These are phyloP conservation scores for Kuschelorhynchus macadamiae DNA, from an alignment of 2,888 invertebrate genomes.

Conservation along the genomic window DNA sequence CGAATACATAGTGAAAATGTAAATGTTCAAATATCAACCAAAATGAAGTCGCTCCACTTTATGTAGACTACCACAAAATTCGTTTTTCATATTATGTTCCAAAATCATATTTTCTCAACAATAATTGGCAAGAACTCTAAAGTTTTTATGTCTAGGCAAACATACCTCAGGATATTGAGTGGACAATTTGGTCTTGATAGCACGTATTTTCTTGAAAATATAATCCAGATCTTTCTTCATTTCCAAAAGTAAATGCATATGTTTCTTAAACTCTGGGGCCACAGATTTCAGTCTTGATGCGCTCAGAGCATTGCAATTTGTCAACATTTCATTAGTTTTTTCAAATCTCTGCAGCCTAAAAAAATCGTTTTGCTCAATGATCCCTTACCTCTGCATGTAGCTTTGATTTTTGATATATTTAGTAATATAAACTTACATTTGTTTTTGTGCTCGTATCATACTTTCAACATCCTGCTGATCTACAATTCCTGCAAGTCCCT, in stretches of 20 bases:
- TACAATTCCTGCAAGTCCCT: conserved; percentile 91
- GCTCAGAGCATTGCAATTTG: conserved; percentile 96
- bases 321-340: conserved; percentile 99
- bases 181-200: conserved; percentile 83
- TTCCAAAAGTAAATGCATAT: conserved; percentile 87
- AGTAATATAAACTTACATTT: too few species aligned
- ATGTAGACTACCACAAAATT: too few species aligned
- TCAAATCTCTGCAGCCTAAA: conserved; percentile 94
- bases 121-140: too few species aligned
- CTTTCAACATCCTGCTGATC: conserved; percentile 92
- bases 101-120: too few species aligned
- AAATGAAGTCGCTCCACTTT: too few species aligned
- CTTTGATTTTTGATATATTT: too few species aligned
- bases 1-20: too few species aligned
- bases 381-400: too few species aligned
- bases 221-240: conserved; percentile 96
- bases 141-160: too few species aligned
- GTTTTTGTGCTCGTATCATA: conserved; percentile 92
- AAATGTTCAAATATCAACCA: too few species aligned
- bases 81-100: too few species aligned
- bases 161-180: conserved; percentile 70
- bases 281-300: conserved; percentile 89
- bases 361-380: conserved; percentile 1
- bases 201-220: conserved; percentile 92
- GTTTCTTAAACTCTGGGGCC: conserved; percentile 90